These are phyloP conservation scores for Paradoxurus hermaphroditus DNA, from an alignment of 2,113 vertebrate genomes.

Conservation along the genomic window DNA sequence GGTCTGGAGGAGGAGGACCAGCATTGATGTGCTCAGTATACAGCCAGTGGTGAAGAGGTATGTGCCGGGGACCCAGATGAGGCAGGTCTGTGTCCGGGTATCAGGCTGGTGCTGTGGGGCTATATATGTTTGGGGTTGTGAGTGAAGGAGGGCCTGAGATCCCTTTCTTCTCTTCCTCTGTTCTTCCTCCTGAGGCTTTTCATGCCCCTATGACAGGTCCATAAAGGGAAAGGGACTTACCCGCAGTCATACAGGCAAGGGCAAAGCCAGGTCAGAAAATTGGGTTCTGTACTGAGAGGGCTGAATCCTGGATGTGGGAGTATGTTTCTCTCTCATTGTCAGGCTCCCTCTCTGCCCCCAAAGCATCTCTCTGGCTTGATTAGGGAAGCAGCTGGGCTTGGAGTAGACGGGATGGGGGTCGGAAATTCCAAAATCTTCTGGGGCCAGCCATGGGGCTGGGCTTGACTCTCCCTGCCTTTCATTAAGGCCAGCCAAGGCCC, in stretches of 20 bases:
- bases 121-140: background rate
- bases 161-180: background rate
- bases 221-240: conserved; percentile 32
- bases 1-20: conserved; percentile 48
- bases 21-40: conserved; percentile 55
- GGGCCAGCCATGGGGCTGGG: conserved; percentile 50
- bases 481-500: conserved; percentile 60
- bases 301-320: background rate
- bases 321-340: conserved; percentile 1
- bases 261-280: conserved; percentile 12
- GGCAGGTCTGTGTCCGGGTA: background rate
- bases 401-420: conserved; percentile 30
- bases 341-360: conserved; percentile 17
- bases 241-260: background rate
- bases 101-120: background rate
- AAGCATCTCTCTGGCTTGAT: conserved; percentile 51
- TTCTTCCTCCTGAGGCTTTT: background rate
- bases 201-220: background rate
- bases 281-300: background rate
- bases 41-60: conserved; percentile 50
- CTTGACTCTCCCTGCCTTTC: conserved; percentile 53
- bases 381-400: conserved; percentile 36
- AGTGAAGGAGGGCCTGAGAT: background rate
- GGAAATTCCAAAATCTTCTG: conserved; percentile 63
- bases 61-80: background rate